A percentile compares a stretch with the other conserved stretches of the same genome.
phyloP scores from a whole-genome alignment of 1,140 invertebrate genomes.

The Vanessa tameamea region DNA sequence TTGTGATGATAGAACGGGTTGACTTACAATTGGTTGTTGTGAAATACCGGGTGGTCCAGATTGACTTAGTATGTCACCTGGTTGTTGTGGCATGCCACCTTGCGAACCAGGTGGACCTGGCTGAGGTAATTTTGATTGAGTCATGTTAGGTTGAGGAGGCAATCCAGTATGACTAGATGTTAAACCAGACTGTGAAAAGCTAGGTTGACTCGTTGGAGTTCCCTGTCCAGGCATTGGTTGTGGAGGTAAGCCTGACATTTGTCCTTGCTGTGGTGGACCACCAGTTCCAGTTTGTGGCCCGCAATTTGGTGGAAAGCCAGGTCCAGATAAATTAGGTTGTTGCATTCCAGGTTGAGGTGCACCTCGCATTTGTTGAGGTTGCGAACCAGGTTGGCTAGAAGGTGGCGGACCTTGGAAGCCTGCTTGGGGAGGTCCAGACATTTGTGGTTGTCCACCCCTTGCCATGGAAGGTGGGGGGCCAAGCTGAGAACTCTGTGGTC shows the following conservation, averaged over 20 bases:
- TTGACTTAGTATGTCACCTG: not conserved
- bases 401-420: slow-evolving; percentile 36
- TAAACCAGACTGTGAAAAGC: too few relatives aligned
- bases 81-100: slow-evolving; percentile 36
- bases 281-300: slow-evolving; percentile 18
- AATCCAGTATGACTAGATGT: slow-evolving; percentile 19
- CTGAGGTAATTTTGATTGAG: slow-evolving; percentile 19
- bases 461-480: slow-evolving; percentile 35
- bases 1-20: slow-evolving; percentile 40
- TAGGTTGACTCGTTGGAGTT: too few relatives aligned
- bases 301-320: slow-evolving; percentile 27
- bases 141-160: slow-evolving; percentile 23
- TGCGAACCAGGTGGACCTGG: slow-evolving; percentile 19
- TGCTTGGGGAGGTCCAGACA: slow-evolving; percentile 30
- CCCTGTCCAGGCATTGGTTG: slow-evolving; percentile 39
- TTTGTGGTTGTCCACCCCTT: slow-evolving; percentile 37
- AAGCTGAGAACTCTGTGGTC: slow-evolving; percentile 40
- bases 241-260: slow-evolving; percentile 15
- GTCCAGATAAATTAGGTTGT: slow-evolving; percentile 22
- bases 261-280: slow-evolving; percentile 34
- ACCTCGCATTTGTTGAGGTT: slow-evolving; percentile 33
- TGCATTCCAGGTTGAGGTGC: slow-evolving; percentile 40
- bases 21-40: slow-evolving; percentile 33
- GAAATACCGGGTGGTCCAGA: slow-evolving; percentile 19
- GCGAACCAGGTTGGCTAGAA: slow-evolving; percentile 41